Evolutionary conservation across 2,888 invertebrate species (phyloP).

Genomic region (Dryobotodes eremita): DNA sequence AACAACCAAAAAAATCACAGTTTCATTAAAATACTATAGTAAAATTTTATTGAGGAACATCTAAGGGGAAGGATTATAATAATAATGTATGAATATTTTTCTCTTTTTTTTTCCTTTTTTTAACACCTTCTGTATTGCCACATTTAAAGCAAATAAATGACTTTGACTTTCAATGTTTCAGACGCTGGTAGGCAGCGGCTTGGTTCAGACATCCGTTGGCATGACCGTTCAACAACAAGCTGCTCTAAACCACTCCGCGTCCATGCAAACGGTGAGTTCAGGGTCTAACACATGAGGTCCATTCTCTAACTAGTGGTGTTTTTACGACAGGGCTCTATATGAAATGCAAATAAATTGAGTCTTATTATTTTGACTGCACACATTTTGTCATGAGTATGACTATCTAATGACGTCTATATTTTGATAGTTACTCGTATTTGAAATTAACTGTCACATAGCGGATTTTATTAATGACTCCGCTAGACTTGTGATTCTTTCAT

Average conservation of each 20-base stretch:
- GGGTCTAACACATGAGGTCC: no score
- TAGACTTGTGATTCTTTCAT: no score
- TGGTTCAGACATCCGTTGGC: conserved; percentile 85
- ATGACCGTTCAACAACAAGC: conserved; percentile 81
- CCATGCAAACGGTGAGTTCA: conserved; percentile 82
- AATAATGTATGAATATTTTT: neutral
- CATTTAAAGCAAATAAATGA: neutral
- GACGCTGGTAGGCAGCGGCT: conserved; percentile 80
- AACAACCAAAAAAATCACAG: neutral
- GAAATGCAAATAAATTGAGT: neutral
- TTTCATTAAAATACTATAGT: neutral
- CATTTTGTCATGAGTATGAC: neutral
- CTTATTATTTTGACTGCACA: neutral
- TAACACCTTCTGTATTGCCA: neutral
- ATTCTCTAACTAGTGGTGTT: neutral
- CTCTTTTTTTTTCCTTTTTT: no score
- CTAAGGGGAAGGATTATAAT: neutral
- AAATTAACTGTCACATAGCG: neutral
- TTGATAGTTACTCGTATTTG: neutral
- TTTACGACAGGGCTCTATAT: conserved; percentile 9
- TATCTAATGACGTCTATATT: neutral
- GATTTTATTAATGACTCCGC: neutral
- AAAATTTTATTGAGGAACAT: neutral
- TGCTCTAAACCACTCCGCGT: conserved; percentile 74
- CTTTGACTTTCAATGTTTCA: conserved; percentile 44